Evolutionary conservation across 2,113 vertebrate genomes (phyloP).

Genomic region (Ctenomys sociabilis): DNA sequence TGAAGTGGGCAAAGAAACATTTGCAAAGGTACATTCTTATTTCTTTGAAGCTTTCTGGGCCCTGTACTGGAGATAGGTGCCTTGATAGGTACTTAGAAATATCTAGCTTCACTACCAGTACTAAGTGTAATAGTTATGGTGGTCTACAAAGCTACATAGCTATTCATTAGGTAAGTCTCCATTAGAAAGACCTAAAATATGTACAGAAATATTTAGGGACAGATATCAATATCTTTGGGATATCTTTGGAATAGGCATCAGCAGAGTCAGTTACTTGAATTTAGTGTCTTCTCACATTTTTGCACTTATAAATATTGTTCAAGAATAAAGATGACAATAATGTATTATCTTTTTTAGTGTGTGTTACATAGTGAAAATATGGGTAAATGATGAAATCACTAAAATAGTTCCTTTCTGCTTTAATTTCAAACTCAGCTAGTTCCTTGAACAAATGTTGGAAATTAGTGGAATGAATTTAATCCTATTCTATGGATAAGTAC

Average conservation of each 20-base stretch:
- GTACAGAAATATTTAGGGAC: neutral
- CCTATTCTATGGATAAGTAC: neutral
- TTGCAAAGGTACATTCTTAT: neutral
- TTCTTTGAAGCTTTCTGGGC: neutral
- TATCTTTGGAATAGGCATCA: neutral
- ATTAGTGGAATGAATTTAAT: neutral
- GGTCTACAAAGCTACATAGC: neutral
- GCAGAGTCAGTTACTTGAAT: neutral
- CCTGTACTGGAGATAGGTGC: neutral
- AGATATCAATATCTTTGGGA: neutral
- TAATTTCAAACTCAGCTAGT: neutral
- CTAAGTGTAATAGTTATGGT: neutral
- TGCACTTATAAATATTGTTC: neutral
- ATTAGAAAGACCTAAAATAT: neutral
- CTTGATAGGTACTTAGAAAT: neutral
- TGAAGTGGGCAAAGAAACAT: neutral
- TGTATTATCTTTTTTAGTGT: neutral
- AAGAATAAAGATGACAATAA: neutral
- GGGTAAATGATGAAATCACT: accelerated
- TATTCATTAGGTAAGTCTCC: neutral
- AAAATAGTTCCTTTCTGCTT: neutral
- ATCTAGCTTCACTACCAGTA: neutral
- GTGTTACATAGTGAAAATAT: neutral
- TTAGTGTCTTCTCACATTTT: neutral
- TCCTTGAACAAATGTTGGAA: neutral